Evolutionary conservation across 1,140 invertebrate genomes (phyloP).

Genomic region (Dendrolimus punctatus): DNA sequence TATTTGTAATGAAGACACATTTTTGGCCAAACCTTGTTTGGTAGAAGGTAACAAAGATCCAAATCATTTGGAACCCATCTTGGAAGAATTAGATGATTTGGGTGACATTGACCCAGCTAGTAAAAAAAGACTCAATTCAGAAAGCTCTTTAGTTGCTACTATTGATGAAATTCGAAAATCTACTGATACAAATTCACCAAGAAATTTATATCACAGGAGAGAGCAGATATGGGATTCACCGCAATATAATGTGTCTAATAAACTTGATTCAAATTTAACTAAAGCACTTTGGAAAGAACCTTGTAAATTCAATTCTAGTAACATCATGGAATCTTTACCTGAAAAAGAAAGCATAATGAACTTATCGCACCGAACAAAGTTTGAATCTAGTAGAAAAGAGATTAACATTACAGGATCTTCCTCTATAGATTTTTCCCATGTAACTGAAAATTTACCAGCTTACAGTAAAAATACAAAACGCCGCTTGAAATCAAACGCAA

Average conservation of each 20-base stretch:
- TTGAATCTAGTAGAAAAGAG: conserved; percentile 36
- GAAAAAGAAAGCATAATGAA: conserved; percentile 57
- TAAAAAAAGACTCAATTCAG: conserved; percentile 65
- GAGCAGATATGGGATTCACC: conserved; percentile 72
- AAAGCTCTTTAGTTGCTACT: conserved; percentile 75
- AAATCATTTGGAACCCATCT: conserved; percentile 73
- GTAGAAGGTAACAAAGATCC: conserved; percentile 71
- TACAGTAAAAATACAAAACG: conserved; percentile 35
- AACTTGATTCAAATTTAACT: conserved; percentile 53
- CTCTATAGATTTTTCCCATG: conserved; percentile 15
- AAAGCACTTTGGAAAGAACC: conserved; percentile 67
- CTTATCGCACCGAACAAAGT: conserved; percentile 34
- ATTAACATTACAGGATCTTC: conserved; percentile 22
- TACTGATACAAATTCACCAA: conserved; percentile 72
- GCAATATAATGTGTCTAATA: conserved; percentile 53
- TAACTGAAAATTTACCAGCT: conserved; percentile 19
- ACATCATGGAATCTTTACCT: conserved; percentile 58
- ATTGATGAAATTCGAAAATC: conserved; percentile 77
- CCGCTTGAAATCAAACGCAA: conserved; percentile 30
- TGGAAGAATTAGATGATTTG: conserved; percentile 74
- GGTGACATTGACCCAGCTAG: conserved; percentile 50
- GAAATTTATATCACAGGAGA: conserved; percentile 73
- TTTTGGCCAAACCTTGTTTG: conserved; percentile 72
- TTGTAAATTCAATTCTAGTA: conserved; percentile 50
- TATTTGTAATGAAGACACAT: conserved; percentile 69